Evolutionary conservation across 2,888 invertebrate species (phyloP).

Genomic region (Zele albiditarsus): DNA sequence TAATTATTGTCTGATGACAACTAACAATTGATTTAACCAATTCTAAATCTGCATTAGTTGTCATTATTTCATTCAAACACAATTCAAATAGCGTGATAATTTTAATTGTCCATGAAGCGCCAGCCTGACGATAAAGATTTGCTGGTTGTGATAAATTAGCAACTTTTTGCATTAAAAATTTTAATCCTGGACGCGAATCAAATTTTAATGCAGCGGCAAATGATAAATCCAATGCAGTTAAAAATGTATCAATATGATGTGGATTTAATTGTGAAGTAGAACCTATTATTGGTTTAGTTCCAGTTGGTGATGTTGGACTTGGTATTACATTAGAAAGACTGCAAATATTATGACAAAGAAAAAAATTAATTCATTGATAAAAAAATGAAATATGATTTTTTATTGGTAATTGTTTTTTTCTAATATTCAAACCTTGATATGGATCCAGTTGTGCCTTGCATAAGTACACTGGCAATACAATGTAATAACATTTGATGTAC

Average conservation of each 20-base stretch:
- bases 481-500: slow-evolving; percentile 95
- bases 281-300: slow-evolving; percentile 56
- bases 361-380: slow-evolving; percentile 10
- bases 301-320: slow-evolving; percentile 59
- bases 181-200: slow-evolving; percentile 91
- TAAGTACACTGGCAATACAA: slow-evolving; percentile 88
- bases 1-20: slow-evolving; percentile 11
- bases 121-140: slow-evolving; percentile 93
- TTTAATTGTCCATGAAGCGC: slow-evolving; percentile 92
- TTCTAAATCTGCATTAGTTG: slow-evolving; percentile 62
- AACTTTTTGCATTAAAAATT: slow-evolving; percentile 95
- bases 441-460: slow-evolving; percentile 82
- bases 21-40: slow-evolving; percentile 58
- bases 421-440: slow-evolving; percentile 74
- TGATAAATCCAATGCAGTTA: slow-evolving; percentile 87
- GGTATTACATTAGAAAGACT: slow-evolving; percentile 73
- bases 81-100: slow-evolving; percentile 90
- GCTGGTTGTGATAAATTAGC: slow-evolving; percentile 89
- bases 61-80: slow-evolving; percentile 81
- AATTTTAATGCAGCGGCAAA: slow-evolving; percentile 89
- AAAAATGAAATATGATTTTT: neutral
- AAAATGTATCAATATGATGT: slow-evolving; percentile 80
- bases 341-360: slow-evolving; percentile 41
- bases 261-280: slow-evolving; percentile 73
- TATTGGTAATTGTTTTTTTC: neutral